A percentile compares a stretch with the other conserved stretches of the same genome.
phyloP scores from a whole-genome alignment of 2,113 vertebrate species.

The Ciconia boyciana region DNA sequence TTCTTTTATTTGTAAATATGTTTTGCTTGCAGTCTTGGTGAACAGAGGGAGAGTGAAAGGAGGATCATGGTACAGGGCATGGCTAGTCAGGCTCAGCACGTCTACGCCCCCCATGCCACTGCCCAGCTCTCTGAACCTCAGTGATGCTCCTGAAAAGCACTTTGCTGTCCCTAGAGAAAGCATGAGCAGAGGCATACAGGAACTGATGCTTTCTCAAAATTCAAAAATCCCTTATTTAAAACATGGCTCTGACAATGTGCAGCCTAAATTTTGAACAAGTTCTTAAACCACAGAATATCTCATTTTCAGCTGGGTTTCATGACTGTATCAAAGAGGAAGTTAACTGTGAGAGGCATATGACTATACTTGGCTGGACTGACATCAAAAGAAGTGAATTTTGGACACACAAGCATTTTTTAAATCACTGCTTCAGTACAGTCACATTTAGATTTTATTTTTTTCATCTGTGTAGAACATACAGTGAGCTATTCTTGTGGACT shows the following conservation, averaged over 20 bases:
- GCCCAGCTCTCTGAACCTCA: background rate
- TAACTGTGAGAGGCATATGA: slow-evolving; percentile 3
- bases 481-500: background rate
- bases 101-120: accelerated
- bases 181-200: accelerated
- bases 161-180: background rate
- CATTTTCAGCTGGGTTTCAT: background rate
- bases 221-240: background rate
- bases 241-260: background rate
- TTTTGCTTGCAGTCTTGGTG: background rate
- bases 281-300: background rate
- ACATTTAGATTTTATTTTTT: background rate
- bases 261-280: background rate
- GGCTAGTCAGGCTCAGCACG: accelerated
- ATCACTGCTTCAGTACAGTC: background rate
- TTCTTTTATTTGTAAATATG: background rate
- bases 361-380: background rate
- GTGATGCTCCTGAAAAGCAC: background rate
- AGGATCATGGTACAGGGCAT: background rate
- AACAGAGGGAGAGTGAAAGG: background rate
- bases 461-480: background rate
- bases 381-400: slow-evolving; percentile 25
- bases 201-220: background rate
- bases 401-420: background rate
- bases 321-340: background rate